Evolutionary conservation across 1,140 invertebrate species (phyloP).

Genomic region (Caerostris extrusa): DNA sequence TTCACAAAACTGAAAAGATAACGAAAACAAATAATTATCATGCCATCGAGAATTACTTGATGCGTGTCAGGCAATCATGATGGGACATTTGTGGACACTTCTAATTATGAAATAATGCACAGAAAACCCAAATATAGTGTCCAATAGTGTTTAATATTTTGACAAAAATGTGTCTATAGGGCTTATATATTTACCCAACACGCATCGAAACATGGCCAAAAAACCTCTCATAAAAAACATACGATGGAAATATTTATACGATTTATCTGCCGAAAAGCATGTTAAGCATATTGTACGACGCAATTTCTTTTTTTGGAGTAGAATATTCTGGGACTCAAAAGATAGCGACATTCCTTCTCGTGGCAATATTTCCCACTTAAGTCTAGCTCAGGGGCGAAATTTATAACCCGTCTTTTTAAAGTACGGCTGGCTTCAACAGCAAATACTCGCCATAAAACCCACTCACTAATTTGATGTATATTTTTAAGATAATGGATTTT

Average conservation of each 20-base stretch:
- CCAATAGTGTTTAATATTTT: too few species aligned
- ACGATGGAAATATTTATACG: not conserved
- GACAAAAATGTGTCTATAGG: too few species aligned
- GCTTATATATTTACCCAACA: too few species aligned
- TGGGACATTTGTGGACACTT: too few species aligned
- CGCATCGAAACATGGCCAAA: too few species aligned
- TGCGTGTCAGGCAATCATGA: too few species aligned
- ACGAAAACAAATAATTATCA: too few species aligned
- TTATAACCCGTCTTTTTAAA: slow-evolving; percentile 2
- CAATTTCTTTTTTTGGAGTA: slow-evolving; percentile 42
- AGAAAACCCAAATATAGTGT: too few species aligned
- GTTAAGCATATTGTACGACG: slow-evolving; percentile 22
- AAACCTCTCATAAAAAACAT: too few species aligned
- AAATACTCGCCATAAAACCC: slow-evolving; percentile 1
- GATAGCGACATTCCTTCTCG: not conserved
- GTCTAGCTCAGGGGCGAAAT: not conserved
- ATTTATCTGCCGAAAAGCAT: not conserved
- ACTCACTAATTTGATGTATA: slow-evolving; percentile 28
- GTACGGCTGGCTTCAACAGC: not conserved
- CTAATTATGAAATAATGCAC: too few species aligned
- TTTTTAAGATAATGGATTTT: slow-evolving; percentile 14
- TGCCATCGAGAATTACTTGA: too few species aligned
- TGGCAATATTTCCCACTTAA: slow-evolving; percentile 41
- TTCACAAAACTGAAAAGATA: too few species aligned
- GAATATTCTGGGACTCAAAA: not conserved